These are phyloP conservation scores for Chaitophorus viminalis DNA, from an alignment of 2,888 invertebrate genomes.

Conservation along the genomic window DNA sequence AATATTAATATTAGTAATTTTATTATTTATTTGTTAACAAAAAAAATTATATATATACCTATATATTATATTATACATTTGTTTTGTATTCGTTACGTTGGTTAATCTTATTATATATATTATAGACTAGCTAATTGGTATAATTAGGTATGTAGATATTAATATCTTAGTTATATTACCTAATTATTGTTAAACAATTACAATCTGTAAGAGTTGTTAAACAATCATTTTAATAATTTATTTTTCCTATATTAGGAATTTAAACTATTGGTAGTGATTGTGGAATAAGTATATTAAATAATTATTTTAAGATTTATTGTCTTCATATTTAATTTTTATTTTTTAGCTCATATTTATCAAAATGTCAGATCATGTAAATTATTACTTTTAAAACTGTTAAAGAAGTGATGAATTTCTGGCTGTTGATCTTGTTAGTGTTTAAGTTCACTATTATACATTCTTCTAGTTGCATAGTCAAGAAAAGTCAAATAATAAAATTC, in stretches of 20 bases:
- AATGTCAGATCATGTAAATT: constrained; percentile 37
- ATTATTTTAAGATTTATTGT: constrained; percentile 48
- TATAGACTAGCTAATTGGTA: constrained; percentile 37
- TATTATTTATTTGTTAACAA: constrained; percentile 43
- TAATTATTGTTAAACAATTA: constrained; percentile 52
- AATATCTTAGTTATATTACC: constrained; percentile 46
- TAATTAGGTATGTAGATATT: constrained; percentile 52
- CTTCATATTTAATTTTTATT: constrained; percentile 42
- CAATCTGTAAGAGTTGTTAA: constrained; percentile 46
- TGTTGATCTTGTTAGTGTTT: constrained; percentile 29
- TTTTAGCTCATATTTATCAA: constrained; percentile 47
- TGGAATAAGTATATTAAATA: constrained; percentile 21
- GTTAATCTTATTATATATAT: constrained; percentile 55
- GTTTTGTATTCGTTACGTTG: constrained; percentile 54
- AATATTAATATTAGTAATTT: constrained; percentile 31
- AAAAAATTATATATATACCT: background rate
- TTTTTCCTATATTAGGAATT: constrained; percentile 48
- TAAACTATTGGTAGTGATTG: constrained; percentile 28
- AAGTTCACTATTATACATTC: constrained; percentile 15
- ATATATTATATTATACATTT: constrained; percentile 38
- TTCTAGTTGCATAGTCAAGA: constrained; percentile 45
- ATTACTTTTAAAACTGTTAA: constrained; percentile 34
- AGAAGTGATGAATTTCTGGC: constrained; percentile 30
- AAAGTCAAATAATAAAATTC: background rate
- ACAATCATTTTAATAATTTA: constrained; percentile 30